Base-by-base conservation (phyloP, 2,888 invertebrate species). In the Artemia sinica region DNA sequence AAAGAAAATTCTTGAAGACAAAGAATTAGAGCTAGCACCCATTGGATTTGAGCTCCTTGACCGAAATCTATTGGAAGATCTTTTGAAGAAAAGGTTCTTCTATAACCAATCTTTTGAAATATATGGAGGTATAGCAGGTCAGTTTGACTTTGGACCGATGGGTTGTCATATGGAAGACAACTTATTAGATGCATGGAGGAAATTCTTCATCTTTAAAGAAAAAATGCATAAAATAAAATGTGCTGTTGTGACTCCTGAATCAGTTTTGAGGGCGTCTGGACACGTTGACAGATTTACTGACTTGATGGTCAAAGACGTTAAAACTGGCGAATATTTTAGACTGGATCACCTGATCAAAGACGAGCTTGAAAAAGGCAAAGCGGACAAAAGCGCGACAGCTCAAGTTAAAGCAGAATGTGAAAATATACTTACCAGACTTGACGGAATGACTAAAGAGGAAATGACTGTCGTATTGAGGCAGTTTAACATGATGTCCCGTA, bases 101-200 rank as follows among this genome's bases (percentile, higher is more conserved):
- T 94, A 88, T 79, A 97, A 97, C 77, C 96, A 96, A 77, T 95
- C 96, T 0, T 99, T 99, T 81, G 93, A 97, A 1, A 98, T 99
- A 75, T 99, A 99, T 81, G 98, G 98, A 74, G 98, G 97, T 80
- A 77, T 84, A 28, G 80, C 82, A 75, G 85, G 96, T 0, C 91
- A 96, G 76, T 97, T 91, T 79, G 98, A 99, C 80, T 98, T 94
- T 78, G 98, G 98, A 0, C 98, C 98, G 0, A 96, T 98, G 95
- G 98, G 98, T 4, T 98, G 97, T 81, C 94, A 96, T 0, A 85
- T 97, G 71, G 98, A 98, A 79, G 86, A 91, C 28, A 98, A 99
- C 77, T 85, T 99, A 77, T 81, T 99, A 50, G 86, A 88, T 75
- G 81, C 86, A 8, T 99, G 98, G 98, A 83, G 96, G 71, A 91